These are phyloP conservation scores for Thymelicus sylvestris DNA, from an alignment of 2,888 invertebrate species.

Conservation along the genomic window DNA sequence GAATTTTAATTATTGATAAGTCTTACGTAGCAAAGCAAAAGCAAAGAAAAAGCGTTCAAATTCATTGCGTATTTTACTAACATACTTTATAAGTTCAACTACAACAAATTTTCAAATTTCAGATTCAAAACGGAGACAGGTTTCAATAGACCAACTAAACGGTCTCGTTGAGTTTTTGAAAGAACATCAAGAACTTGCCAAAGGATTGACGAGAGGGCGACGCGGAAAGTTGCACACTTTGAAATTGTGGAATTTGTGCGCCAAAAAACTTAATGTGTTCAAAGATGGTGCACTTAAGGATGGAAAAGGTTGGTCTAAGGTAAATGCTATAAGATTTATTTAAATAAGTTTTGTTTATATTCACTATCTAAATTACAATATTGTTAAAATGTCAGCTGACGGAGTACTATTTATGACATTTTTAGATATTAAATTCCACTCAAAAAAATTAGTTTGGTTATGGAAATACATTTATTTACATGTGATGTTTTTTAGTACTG, in stretches of 20 bases:
- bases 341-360: no score
- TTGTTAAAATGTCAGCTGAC: no score
- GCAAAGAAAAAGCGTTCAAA: no score
- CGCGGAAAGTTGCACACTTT: constrained; percentile 59
- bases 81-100: no score
- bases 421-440: no score
- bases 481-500: constrained; percentile 56
- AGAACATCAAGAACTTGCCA: constrained; percentile 60
- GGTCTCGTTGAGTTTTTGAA: constrained; percentile 61
- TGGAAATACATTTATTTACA: background rate
- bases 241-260: constrained; percentile 63
- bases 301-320: constrained; percentile 73
- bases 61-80: no score
- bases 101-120: background rate
- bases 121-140: constrained; percentile 56
- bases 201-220: constrained; percentile 56
- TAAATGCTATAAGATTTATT: constrained; percentile 39
- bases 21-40: no score
- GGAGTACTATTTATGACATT: no score
- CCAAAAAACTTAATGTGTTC: constrained; percentile 47
- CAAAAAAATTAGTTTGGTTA: no score
- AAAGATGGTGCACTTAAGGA: constrained; percentile 44
- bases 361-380: no score
- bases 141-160: constrained; percentile 57
- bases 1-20: no score